Evolutionary conservation across 2,797 vertebrate genomes (phyloP), one percentile per base, ranked within the genome.

Genomic region (Lophotriccus pileatus): DNA sequence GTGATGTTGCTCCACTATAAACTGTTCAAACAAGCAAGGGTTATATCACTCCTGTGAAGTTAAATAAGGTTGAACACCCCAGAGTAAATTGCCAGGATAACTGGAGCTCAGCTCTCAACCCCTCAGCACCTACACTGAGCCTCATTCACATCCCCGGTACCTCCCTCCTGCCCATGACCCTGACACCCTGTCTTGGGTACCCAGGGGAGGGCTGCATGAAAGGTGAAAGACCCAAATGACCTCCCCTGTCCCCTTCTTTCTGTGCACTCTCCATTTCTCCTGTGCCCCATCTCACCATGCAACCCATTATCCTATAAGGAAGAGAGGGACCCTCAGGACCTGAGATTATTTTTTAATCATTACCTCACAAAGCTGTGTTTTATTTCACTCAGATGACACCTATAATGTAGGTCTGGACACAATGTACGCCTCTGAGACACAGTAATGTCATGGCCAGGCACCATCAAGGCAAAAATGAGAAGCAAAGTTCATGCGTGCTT

Each of bases 401-500:
- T 14, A 16, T 43, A 55, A 77, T 6, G 18, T 7, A 46, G 78
- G 14, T 32, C 49, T 52, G 55, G 37, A 32, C n/a, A 6, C 28
- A 21, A n/a, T 1, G 10, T 56, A 34, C 32, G 30, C 21, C 37
- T 46, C n/a, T 55, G 59, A 67, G 58, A 73, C 41, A n/a, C 0
- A 0, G 5, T 2, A 13, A 59, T 56, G 12, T 12, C 28, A 44
- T 0, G 0, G 17, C 22, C 46, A 49, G 32, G 43, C 52, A 63
- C 55, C 0, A 0, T 0, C 11, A 62, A 36, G 25, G 23, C 21
- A 82, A 59, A 88, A 92, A 74, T 0, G 8, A 44, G 74, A 74
- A 78, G 36, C 36, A 94, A 88, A 94, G 55, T 36, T 52, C 47
- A 32, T 5, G 12, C 0, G 0, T 41, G 59, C 32, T 88, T 72